Conservation (phyloP, 1,140 invertebrate species). For the Drosophila chauvacae region DNA sequence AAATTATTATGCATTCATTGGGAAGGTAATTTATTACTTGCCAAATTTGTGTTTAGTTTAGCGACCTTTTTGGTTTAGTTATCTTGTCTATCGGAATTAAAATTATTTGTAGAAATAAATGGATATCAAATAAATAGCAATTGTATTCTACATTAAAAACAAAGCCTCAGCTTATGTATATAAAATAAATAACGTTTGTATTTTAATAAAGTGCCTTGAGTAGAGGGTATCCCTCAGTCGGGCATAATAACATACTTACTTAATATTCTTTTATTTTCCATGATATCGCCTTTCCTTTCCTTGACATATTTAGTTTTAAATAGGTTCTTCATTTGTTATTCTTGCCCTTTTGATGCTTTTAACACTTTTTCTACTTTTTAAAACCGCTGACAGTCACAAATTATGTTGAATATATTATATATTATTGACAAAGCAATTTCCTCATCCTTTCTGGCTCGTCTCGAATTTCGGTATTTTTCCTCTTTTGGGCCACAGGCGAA, state of each 20-base stretch:
- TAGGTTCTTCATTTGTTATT: conserved; percentile 24
- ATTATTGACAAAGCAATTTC: conserved; percentile 58
- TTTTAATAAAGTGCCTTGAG: background rate
- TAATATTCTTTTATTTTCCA: background rate
- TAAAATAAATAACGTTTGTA: no score
- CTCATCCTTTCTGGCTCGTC: conserved; percentile 33
- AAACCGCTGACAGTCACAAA: conserved; percentile 50
- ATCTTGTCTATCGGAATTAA: background rate
- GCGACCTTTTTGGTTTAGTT: background rate
- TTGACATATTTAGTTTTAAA: conserved; percentile 39
- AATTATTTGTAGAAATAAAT: background rate
- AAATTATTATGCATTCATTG: conserved; percentile 7
- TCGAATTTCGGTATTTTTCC: conserved; percentile 28
- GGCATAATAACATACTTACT: background rate
- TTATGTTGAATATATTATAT: conserved; percentile 24
- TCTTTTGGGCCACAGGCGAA: conserved; percentile 22
- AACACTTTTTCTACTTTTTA: conserved; percentile 5
- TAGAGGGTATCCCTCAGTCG: background rate
- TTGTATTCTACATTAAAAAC: background rate
- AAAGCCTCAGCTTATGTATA: no score
- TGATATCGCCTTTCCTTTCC: conserved; percentile 11
- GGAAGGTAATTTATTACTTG: conserved; percentile 11
- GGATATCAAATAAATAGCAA: background rate
- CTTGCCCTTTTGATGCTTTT: conserved; percentile 16
- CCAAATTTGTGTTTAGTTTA: conserved; percentile 4